A percentile compares a stretch with the other conserved stretches of the same genome.
Evolutionary conservation across 2,113 vertebrate genomes (phyloP).

Genomic region (Alethe castanea): DNA sequence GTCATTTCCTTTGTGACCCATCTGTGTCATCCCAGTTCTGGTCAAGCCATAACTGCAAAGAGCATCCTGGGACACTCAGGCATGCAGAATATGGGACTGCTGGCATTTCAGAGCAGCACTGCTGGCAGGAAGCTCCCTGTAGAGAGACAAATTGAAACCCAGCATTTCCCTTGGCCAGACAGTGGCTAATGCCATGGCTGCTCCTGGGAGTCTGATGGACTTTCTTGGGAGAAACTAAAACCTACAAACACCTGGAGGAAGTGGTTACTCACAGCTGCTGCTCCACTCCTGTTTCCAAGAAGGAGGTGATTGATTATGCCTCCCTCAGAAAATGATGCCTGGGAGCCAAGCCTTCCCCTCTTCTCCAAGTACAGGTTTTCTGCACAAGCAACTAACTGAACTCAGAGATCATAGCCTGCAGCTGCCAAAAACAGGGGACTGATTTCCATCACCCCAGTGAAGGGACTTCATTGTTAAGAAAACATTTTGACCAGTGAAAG

Average conservation of each 20-base stretch:
- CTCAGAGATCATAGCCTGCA: neutral
- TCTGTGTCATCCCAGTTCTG: neutral
- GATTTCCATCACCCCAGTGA: neutral
- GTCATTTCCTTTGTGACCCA: neutral
- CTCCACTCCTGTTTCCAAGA: neutral
- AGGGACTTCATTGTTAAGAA: neutral
- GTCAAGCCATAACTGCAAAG: neutral
- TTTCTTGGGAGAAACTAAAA: neutral
- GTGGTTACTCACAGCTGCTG: neutral
- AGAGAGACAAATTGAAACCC: neutral
- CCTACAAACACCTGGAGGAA: neutral
- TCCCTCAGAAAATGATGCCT: neutral
- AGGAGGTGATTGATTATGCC: neutral
- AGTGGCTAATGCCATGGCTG: neutral
- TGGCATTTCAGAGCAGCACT: neutral
- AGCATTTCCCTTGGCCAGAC: neutral
- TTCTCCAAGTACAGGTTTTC: neutral
- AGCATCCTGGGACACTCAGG: rapidly evolving
- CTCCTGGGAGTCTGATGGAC: neutral
- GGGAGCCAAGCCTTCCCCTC: neutral
- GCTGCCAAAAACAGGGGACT: neutral
- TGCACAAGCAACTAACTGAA: neutral
- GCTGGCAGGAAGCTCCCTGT: neutral
- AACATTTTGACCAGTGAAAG: neutral
- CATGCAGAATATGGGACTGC: neutral